Evolutionary conservation across 2,797 vertebrate species (phyloP).

Genomic region (Ataeniobius toweri): DNA sequence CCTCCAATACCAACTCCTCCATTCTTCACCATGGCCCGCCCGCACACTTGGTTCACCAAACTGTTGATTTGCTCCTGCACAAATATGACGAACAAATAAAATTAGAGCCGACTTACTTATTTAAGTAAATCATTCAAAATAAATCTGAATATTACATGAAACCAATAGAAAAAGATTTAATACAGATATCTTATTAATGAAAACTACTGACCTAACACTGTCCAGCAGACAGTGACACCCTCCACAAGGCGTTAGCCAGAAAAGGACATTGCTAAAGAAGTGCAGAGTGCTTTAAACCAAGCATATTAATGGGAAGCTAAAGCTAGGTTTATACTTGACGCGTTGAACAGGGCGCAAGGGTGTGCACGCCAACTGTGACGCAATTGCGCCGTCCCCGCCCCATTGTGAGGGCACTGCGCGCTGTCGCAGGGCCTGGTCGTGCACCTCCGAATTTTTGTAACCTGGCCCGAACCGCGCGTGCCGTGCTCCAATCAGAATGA

Average conservation of each 20-base stretch:
- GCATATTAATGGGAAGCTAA: neutral
- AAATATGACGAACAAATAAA: neutral
- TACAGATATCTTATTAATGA: neutral
- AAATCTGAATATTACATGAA: neutral
- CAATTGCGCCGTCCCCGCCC: too few species aligned
- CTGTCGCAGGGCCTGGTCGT: too few species aligned
- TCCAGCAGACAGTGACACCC: neutral
- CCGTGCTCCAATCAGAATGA: too few species aligned
- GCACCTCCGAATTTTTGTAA: too few species aligned
- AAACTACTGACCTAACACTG: neutral
- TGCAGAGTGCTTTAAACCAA: neutral
- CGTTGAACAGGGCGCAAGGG: too few species aligned
- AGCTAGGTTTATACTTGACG: too few species aligned
- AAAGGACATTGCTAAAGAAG: neutral
- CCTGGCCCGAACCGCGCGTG: too few species aligned
- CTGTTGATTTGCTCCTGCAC: constrained; percentile 95
- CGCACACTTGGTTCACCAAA: constrained; percentile 96
- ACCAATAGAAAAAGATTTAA: neutral
- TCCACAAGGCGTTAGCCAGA: neutral
- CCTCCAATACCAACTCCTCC: constrained; percentile 65
- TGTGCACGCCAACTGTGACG: too few species aligned
- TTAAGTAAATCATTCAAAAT: neutral
- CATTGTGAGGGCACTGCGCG: too few species aligned
- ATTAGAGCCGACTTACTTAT: neutral
- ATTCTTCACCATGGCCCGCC: constrained; percentile 88